Base-by-base conservation (phyloP, 2,888 invertebrate species). In the Hemithea aestivaria region DNA sequence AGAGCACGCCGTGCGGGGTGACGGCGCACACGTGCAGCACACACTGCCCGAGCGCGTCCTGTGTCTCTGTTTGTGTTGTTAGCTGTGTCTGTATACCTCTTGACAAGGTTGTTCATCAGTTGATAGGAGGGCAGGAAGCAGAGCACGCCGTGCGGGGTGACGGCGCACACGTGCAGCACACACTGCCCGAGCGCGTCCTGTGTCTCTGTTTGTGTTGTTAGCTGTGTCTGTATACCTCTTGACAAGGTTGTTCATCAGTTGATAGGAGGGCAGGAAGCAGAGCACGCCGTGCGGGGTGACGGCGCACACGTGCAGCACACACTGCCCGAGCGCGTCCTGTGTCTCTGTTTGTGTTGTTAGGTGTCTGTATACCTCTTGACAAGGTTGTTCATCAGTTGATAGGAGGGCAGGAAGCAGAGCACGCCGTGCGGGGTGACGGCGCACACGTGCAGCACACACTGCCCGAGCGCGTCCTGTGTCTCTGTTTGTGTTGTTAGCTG, bases 371-470 rank as follows among this genome's bases (percentile, higher is more conserved):
- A 59, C 60, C 51, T 42, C 0, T 34, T 38, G 0, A 50, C 20
- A 7, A 64, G 55, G 7, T 35, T 45, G 26, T 56, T 47, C 6
- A 64, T 35, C 16, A 56, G 31, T 0, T 34, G 44, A 64, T 94
- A 95, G 0, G 94, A 94, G 0, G 94, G 91, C 40, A 94, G 73
- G 70, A 95, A 95, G 70, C 91, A 91, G 2, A 95, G 83, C 0
- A 95, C 90, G 0, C 95, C 95, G 68, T 91, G 82, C 1, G 93
- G 93, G 0, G 93, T 88, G 20, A 82, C 76, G 35, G 73, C 56
- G 41, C 89, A 89, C 10, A 92, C 89, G 41, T 88, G 71, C 16
- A 88, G 54, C 0, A 93, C 44, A 1, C 89, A 59, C 7, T 50
- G 51, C 0, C 93, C 94, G 1, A 95, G 62, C 34, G 92, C 91